Evolutionary conservation across 35 echinoderm and acorn worm species (phyloP), one percentile per base, ranked within the genome.

Genomic region (Apostichopus parvimensis): DNA sequence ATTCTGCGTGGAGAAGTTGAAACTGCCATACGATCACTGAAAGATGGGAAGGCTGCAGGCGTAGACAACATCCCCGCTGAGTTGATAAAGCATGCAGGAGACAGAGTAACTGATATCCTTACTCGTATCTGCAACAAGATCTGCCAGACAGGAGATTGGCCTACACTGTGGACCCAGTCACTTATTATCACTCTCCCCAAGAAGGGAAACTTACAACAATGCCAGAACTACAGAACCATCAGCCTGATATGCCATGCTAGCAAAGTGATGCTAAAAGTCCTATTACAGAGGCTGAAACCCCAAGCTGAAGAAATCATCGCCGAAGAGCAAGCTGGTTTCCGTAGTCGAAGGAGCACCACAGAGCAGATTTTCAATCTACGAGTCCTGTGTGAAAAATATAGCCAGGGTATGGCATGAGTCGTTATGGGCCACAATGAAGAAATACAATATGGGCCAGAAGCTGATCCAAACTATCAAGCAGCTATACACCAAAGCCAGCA

Each of bases 281-380:
- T 95, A 21, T 60, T 95, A 28, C 92, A 83, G 53, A 95, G 73
- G 60, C 83, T 92, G 12, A 68, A 92, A 60, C 90, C 91, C 12
- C 93, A 90, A 73, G 94, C 86, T 21, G 94, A 95, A 64, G 20
- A 65, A 65, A 95, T 95, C 25, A 92, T 92, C 6, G 53, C 76
- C 13, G 86, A 91, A 83, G 93, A 83, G 81, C 93, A 94, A 56
- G 65, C 93, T 54, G 93, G 93, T 0, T 91, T 91, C 52, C 3
- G 88, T 10, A 21, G 6, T 91, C 79, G 80, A 84, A 11, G 89
- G 8, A 91, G 88, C 66, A 94, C 93, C 22, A 91, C 53, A 59
- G 87, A 94, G 73, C 86, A 94, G 79, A 94, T 90, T n/a, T 82
- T 94, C 86, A 94, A 94, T n/a, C 18, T 94, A 5, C 61, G 87